Percentiles rank a stretch among this genome's conserved stretches.
phyloP scores from a whole-genome alignment of 2,888 invertebrate genomes.

The Sesia apiformis region DNA sequence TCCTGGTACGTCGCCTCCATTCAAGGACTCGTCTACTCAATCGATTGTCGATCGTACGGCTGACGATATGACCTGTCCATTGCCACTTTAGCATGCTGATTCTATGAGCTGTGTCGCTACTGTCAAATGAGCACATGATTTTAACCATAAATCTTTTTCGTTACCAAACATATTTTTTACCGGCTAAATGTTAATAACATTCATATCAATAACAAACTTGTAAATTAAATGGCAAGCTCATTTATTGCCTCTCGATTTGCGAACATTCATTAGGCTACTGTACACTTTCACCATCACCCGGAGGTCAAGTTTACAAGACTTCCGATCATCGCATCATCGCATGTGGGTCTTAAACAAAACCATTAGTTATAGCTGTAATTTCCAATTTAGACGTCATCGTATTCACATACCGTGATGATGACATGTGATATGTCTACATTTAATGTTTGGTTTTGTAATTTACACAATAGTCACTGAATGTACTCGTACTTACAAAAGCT shows the following conservation, averaged over 20 bases:
- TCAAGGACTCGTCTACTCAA: too few species aligned
- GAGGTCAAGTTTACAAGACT: conserved; percentile 59
- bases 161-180: too few species aligned
- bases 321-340: conserved; percentile 23
- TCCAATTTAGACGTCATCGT: conserved; percentile 31
- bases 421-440: conserved; percentile 1
- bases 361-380: conserved; percentile 39
- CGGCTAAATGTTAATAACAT: too few species aligned
- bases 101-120: too few species aligned
- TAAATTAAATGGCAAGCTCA: conserved; percentile 16
- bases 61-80: too few species aligned
- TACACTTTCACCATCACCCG: conserved; percentile 52
- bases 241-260: conserved; percentile 16
- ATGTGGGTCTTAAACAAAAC: conserved; percentile 18
- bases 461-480: background rate
- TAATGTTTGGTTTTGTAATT: background rate
- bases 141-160: too few species aligned
- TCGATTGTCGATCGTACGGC: too few species aligned
- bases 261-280: conserved; percentile 44
- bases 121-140: too few species aligned
- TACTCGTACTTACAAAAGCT: background rate
- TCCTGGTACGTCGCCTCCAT: too few species aligned
- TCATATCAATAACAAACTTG: too few species aligned
- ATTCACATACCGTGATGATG: conserved; percentile 5
- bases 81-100: too few species aligned